phyloP scores from a whole-genome alignment of 37 sponge, comb jelly and placozoan species.

The Mnemiopsis leidyi region DNA sequence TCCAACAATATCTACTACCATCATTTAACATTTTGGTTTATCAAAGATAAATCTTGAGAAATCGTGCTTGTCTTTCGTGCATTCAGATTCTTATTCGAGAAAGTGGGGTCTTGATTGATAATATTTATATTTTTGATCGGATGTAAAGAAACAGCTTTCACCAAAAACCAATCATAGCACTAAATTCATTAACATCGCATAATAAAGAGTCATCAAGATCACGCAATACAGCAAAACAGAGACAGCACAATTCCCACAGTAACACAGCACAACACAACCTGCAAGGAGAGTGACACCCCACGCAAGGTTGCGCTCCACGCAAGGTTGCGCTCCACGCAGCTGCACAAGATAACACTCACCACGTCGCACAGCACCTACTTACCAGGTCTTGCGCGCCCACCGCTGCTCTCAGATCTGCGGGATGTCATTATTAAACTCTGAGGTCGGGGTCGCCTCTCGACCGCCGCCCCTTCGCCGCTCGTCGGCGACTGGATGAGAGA shows the following conservation, averaged over 20 bases:
- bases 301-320: background rate
- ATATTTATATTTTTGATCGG: too few relatives aligned
- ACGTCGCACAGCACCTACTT: background rate
- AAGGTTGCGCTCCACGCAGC: background rate
- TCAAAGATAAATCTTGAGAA: too few relatives aligned
- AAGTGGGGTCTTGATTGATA: too few relatives aligned
- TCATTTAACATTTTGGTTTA: too few relatives aligned
- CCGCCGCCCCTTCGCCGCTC: background rate
- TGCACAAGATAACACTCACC: background rate
- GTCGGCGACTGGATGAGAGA: slow-evolving; percentile 22
- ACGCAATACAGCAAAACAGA: background rate
- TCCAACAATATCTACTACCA: too few relatives aligned
- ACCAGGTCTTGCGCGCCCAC: slow-evolving; percentile 6
- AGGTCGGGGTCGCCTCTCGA: slow-evolving; percentile 28
- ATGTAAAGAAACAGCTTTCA: too few relatives aligned
- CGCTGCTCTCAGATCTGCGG: background rate
- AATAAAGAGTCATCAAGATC: background rate
- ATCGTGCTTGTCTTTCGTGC: too few relatives aligned
- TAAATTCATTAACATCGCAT: too few relatives aligned
- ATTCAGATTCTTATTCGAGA: too few relatives aligned
- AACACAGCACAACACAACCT: background rate
- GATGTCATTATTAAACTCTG: slow-evolving; percentile 60
- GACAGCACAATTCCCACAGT: background rate
- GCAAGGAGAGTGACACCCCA: too few relatives aligned
- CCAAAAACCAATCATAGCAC: background rate